phyloP scores from a whole-genome alignment of 2,797 vertebrate genomes.

The Pseudochaenichthys georgianus region DNA sequence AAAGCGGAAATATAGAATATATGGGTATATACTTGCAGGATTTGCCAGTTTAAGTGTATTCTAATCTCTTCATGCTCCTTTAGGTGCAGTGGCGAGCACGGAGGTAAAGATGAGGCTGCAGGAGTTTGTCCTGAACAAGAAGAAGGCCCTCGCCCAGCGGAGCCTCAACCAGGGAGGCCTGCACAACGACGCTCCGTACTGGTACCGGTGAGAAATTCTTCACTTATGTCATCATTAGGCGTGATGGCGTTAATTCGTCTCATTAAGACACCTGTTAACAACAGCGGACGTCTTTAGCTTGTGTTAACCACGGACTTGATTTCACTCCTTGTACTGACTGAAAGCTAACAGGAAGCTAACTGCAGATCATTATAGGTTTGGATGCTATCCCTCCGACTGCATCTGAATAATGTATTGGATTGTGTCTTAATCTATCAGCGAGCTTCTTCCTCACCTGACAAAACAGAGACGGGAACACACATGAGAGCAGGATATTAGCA shows the following conservation, averaged over 20 bases:
- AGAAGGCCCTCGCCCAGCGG: conserved; percentile 96
- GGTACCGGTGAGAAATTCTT: conserved; percentile 81
- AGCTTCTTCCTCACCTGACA: conserved; percentile 49
- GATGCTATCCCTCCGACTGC: conserved; percentile 40
- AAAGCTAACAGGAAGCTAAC: neutral
- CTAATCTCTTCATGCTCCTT: neutral
- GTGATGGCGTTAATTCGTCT: no score
- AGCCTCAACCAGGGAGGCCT: conserved; percentile 95
- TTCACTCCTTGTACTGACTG: neutral
- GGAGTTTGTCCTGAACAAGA: conserved; percentile 98
- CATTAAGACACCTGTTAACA: no score
- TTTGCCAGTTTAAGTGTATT: no score
- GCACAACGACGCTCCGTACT: conserved; percentile 96
- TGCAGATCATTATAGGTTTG: conserved; percentile 22
- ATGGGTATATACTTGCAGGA: no score
- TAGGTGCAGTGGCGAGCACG: conserved; percentile 97
- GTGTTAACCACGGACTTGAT: no score
- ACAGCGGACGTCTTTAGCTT: no score
- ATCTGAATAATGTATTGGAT: conserved; percentile 59
- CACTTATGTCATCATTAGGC: neutral
- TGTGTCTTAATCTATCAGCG: conserved; percentile 59
- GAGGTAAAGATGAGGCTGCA: conserved; percentile 99
- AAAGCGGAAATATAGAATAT: no score
- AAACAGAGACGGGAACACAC: conserved; percentile 40
- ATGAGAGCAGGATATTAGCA: conserved; percentile 66